Conservation (phyloP, 1,140 invertebrate species). For the Drosophila repletoides region DNA sequence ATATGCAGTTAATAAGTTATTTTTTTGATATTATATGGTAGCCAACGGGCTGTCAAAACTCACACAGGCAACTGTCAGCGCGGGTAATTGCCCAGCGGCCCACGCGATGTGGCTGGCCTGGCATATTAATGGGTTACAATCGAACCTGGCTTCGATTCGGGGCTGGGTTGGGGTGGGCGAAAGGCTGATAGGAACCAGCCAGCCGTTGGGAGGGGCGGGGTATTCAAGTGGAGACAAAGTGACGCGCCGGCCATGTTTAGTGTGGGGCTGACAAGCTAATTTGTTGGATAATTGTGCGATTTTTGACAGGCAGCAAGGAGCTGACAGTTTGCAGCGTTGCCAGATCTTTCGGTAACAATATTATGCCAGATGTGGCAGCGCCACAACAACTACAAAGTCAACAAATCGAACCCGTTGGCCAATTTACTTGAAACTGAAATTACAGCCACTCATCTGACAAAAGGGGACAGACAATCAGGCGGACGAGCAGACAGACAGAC, state of each 20-base stretch:
- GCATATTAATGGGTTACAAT: conserved; percentile 70
- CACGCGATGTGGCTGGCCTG: conserved; percentile 69
- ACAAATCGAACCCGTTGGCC: conserved; percentile 25
- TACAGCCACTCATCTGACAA: conserved; percentile 20
- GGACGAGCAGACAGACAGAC: conserved; percentile 29
- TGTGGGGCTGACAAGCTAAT: conserved; percentile 69
- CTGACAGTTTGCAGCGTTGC: conserved; percentile 27
- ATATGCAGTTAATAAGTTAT: conserved; percentile 81
- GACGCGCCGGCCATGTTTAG: conserved; percentile 62
- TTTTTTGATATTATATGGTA: conserved; percentile 78
- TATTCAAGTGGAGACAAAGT: conserved; percentile 33
- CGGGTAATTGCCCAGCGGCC: conserved; percentile 68
- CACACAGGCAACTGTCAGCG: conserved; percentile 73
- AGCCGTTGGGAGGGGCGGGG: neutral
- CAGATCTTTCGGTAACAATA: conserved; percentile 27
- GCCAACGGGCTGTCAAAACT: conserved; percentile 81
- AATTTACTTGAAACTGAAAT: conserved; percentile 46
- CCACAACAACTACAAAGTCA: conserved; percentile 38
- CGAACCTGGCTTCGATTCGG: neutral
- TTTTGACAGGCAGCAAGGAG: conserved; percentile 53
- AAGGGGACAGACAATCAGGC: conserved; percentile 15
- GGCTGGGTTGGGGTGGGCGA: neutral
- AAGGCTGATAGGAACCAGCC: too few species aligned
- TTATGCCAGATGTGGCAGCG: conserved; percentile 22
- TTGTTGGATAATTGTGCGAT: conserved; percentile 66